Percentiles rank a stretch among this genome's conserved stretches.
Conservation (phyloP, 2,888 invertebrate species). For the Ophioninae sp. region DNA sequence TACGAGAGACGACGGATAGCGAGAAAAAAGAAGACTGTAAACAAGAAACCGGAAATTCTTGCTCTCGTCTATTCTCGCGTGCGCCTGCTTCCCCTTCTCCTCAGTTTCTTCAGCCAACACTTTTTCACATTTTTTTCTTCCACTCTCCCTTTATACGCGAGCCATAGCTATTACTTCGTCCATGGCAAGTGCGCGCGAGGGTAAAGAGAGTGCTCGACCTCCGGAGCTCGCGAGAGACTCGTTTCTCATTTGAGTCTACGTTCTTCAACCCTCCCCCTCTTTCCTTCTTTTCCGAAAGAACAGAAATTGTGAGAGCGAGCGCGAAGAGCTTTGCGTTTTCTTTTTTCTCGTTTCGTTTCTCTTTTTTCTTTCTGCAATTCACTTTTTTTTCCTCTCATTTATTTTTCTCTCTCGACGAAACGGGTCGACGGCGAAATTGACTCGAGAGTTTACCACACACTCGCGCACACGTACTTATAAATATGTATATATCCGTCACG, state of each 20-base stretch:
- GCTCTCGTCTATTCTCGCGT: conserved; percentile 27
- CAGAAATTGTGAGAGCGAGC: conserved; percentile 44
- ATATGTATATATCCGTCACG: not conserved
- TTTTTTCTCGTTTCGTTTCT: not conserved
- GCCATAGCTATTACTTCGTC: conserved; percentile 34
- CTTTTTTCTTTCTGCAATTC: not conserved
- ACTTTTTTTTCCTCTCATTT: not conserved
- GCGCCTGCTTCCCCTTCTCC: not conserved
- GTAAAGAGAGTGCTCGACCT: conserved; percentile 50
- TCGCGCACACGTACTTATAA: not conserved
- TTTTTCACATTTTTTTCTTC: conserved; percentile 29
- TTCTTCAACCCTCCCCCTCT: conserved; percentile 32
- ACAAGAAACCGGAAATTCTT: conserved; percentile 30
- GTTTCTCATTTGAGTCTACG: conserved; percentile 47
- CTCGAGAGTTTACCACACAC: conserved; percentile 6
- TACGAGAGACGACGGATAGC: not conserved
- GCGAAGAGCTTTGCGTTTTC: conserved; percentile 16
- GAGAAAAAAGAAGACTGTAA: not conserved
- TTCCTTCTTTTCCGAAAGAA: not conserved
- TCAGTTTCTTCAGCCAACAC: conserved; percentile 23
- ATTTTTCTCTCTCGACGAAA: conserved; percentile 1
- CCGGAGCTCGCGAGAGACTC: conserved; percentile 37
- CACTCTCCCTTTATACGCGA: conserved; percentile 25
- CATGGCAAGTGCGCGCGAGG: conserved; percentile 14
- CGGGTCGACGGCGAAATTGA: conserved; percentile 10